Evolutionary conservation across 1,140 invertebrate genomes (phyloP), one percentile per base, ranked within the genome.

Genomic region (Ceratosolen solmsi): DNA sequence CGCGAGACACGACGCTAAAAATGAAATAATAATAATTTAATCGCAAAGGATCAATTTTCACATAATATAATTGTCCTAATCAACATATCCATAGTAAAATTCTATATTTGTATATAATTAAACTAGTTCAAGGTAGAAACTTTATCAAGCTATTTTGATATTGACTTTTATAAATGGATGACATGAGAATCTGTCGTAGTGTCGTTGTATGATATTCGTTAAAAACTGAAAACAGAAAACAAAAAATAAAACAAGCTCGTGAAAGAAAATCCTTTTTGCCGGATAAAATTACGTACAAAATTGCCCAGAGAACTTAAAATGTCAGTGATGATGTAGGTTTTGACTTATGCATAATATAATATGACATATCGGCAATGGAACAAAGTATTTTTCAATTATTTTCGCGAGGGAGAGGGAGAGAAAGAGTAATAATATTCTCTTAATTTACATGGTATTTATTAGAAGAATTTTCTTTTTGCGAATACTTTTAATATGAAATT

Each of bases 301-400:
- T 68, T 68, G 63, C 17, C 15, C 9, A 65, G 63, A 68, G n/a
- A 68, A 68, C 63, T 68, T 68, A 68, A 68, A 68, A 68, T n/a
- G 63, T 68, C 20, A 38, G 20, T 22, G 63, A n/a, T n/a, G 33
- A 68, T 38, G n/a, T 36, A 68, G 63, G 7, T 68, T 68, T 36
- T 38, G 20, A 15, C 33, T 68, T 68, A 68, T 13, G n/a, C 33
- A 68, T 68, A 38, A 1, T 38, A 68, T 68, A 38, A 1, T 38
- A n/a, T 2, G 20, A n/a, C 20, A 0, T 36, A 65, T 36, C 36
- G 63, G 3, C 15, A 65, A 65, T 36, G 30, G 20, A 8, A 20
- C 30, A 68, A 38, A 38, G 36, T 68, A 68, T 68, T 68, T 68
- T 38, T 68, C 63, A n/a, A 68, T 68, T 68, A 68, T 68, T 38